Percentiles rank a stretch among this genome's conserved stretches.
These are phyloP conservation scores for Cynodonichthys magdalenae DNA, from an alignment of 2,797 vertebrate genomes.

Conservation along the genomic window DNA sequence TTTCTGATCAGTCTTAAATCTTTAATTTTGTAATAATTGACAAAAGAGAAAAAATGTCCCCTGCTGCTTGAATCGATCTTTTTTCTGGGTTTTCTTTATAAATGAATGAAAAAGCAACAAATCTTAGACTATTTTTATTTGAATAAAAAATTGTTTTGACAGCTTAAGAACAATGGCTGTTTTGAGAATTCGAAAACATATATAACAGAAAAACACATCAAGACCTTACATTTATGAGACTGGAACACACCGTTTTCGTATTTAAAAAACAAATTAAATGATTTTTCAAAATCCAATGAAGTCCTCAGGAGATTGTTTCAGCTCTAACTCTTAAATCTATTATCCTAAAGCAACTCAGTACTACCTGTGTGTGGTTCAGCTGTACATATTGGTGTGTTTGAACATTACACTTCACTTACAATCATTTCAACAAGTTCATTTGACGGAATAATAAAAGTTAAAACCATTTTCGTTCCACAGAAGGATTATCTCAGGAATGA, in stretches of 20 bases:
- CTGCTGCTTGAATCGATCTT: no score
- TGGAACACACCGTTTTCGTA: slow-evolving; percentile 5
- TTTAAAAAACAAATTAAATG: not conserved
- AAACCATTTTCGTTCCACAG: slow-evolving; percentile 17
- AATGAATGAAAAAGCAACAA: no score
- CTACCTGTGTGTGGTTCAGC: slow-evolving; percentile 17
- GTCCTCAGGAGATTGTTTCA: slow-evolving; percentile 1
- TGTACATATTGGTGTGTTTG: slow-evolving; percentile 24
- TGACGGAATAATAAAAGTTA: not conserved
- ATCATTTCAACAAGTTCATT: slow-evolving; percentile 12
- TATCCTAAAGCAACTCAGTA: slow-evolving; percentile 10
- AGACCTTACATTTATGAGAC: not conserved
- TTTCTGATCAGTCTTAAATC: no score
- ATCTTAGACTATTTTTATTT: no score
- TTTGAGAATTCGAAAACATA: not conserved
- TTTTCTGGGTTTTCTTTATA: no score
- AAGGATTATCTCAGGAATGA: slow-evolving; percentile 3
- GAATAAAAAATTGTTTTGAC: no score
- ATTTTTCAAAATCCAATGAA: not conserved
- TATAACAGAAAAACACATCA: slow-evolving; percentile 9
- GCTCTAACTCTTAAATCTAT: slow-evolving; percentile 6
- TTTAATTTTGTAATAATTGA: no score
- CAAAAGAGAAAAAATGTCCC: no score
- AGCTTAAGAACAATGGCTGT: not conserved
- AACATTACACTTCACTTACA: slow-evolving; percentile 27